Evolutionary conservation across 2,888 invertebrate species (phyloP).

Genomic region (Uloborus plumipes): DNA sequence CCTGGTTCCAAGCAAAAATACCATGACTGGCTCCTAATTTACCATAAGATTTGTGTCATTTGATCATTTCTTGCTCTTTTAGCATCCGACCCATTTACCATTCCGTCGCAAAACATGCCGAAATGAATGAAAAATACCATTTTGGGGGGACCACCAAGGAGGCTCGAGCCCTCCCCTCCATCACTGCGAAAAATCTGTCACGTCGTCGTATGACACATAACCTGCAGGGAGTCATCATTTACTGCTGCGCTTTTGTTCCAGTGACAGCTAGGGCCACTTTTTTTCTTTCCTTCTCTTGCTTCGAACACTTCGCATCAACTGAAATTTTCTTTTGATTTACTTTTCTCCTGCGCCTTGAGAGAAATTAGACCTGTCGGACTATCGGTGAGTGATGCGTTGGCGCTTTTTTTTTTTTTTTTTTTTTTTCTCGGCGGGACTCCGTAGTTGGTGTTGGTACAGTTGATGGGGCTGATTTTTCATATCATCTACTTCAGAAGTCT

Average conservation of each 20-base stretch:
- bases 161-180: slow-evolving; percentile 3
- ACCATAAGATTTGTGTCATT: no score
- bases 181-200: background rate
- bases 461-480: no score
- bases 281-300: background rate
- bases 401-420: slow-evolving; percentile 3
- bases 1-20: no score
- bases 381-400: slow-evolving; percentile 1
- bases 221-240: slow-evolving; percentile 58
- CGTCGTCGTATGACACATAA: slow-evolving; percentile 46
- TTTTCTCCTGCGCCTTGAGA: slow-evolving; percentile 1
- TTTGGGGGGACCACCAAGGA: background rate
- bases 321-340: background rate
- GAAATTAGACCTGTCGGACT: slow-evolving; percentile 14
- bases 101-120: background rate
- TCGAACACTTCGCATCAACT: background rate
- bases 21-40: no score
- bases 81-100: background rate
- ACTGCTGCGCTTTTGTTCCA: slow-evolving; percentile 55
- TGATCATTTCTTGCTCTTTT: background rate
- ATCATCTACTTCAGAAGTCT: no score
- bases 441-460: no score
- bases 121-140: background rate
- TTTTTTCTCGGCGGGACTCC: background rate
- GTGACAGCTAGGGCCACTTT: slow-evolving; percentile 35